Conservation (phyloP, 2,797 vertebrate species). For the Ctenopoma multispine region DNA sequence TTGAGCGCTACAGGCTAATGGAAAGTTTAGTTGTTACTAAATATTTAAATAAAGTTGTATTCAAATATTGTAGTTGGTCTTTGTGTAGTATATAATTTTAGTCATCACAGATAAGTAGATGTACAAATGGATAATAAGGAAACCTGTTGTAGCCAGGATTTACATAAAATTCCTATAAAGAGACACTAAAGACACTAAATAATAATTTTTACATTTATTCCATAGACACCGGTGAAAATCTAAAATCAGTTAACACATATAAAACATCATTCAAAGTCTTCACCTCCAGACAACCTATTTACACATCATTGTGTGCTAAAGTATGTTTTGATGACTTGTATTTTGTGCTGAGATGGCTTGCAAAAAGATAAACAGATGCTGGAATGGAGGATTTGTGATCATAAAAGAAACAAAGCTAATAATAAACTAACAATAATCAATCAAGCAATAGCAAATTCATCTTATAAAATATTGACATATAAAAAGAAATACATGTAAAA, state of each 20-base stretch:
- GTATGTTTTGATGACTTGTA: conserved; percentile 26
- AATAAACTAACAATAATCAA: too few relatives aligned
- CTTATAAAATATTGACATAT: conserved; percentile 73
- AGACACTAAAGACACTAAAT: conserved; percentile 32
- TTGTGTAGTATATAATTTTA: conserved; percentile 1
- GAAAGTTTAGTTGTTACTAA: conserved; percentile 22
- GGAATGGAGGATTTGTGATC: conserved; percentile 71
- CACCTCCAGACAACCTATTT: conserved; percentile 39
- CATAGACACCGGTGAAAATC: conserved; percentile 36
- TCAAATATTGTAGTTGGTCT: conserved; percentile 11
- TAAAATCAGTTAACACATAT: conserved; percentile 39
- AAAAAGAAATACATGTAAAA: conserved; percentile 56
- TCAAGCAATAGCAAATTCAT: conserved; percentile 50
- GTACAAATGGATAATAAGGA: neutral
- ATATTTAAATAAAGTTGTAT: conserved; percentile 69
- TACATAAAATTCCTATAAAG: neutral
- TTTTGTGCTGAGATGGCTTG: conserved; percentile 14
- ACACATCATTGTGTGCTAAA: conserved; percentile 22
- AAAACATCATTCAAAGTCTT: conserved; percentile 29
- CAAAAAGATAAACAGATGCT: conserved; percentile 43
- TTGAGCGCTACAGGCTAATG: conserved; percentile 15
- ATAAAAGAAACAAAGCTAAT: conserved; percentile 47
- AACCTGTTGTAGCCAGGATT: neutral
- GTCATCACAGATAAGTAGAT: neutral
- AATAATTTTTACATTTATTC: conserved; percentile 71